Base-by-base conservation (phyloP, 1,140 invertebrate genomes). In the Acarapis woodi region DNA sequence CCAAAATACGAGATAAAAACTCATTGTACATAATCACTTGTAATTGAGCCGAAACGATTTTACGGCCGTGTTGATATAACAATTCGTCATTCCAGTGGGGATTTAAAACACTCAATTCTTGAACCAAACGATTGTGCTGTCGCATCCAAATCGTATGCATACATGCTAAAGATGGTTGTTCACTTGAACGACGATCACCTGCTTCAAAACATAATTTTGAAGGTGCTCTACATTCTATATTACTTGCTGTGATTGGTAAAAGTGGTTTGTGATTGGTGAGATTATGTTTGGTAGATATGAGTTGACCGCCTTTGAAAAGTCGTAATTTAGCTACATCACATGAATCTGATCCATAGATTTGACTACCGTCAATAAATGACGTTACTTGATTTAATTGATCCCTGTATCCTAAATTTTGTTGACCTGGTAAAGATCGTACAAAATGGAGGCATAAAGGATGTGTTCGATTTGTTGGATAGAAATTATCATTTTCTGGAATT, bases 1-100 rank as follows among this genome's bases (percentile, higher is more conserved):
- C 90, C 8, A 99, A 59, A n/a, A 97, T 65, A 39, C 83, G 65
- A 0, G 88, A 87, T 20, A 97, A 53, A 59, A 90, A 94, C 53
- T 93, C 78, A 41, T 75, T 78, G 58, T 79, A 97, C 0, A 79
- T 76, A 22, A 93, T 70, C 48, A 94, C 85, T 47, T 94, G 82
- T 46, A 80, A 62, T 49, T 77, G 66, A 1, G 75, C 85, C n/a
- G 70, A 69, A 21, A 93, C 47, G 37, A 97, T 87, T 19, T 74
- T 63, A 32, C 56, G 42, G 4, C 25, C 48, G 25, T 49, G 44
- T 47, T 66, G 61, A 48, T 60, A 67, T 8, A 67, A 42, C 37
- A 54, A 53, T 46, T 68, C 64, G 46, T 88, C 82, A 35, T 67
- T 57, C 85, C 83, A 90, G 25, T 62, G 50, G 0, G 73, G 70